A percentile compares a stretch with the other conserved stretches of the same genome.
These are phyloP conservation scores for Tenrec ecaudatus DNA, from an alignment of 2,113 vertebrate genomes.

Conservation along the genomic window DNA sequence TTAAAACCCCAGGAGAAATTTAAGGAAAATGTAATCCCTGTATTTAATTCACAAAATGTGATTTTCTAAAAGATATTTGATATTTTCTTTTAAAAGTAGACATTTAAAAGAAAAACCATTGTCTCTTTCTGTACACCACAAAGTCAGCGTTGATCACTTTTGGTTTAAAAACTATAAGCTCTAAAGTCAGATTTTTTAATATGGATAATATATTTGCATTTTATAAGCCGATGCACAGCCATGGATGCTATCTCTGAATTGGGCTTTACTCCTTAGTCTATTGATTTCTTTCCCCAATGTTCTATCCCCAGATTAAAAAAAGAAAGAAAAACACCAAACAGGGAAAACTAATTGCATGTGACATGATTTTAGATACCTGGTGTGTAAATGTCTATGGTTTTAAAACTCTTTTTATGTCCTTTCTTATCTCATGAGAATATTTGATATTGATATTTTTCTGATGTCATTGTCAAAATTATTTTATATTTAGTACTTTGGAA, in stretches of 20 bases:
- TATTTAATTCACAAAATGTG: slow-evolving; percentile 48
- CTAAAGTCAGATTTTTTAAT: slow-evolving; percentile 4
- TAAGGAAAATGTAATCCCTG: slow-evolving; percentile 15
- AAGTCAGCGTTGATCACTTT: slow-evolving; percentile 4
- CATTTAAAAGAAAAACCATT: neutral
- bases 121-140: slow-evolving; percentile 20
- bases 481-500: slow-evolving; percentile 17
- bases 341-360: neutral
- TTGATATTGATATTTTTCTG: neutral
- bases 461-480: neutral
- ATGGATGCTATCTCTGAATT: slow-evolving; percentile 21
- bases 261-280: neutral
- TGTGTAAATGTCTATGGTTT: neutral
- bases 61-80: slow-evolving; percentile 44
- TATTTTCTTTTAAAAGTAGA: slow-evolving; percentile 33
- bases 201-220: neutral
- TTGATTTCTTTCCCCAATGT: neutral
- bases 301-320: neutral
- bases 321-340: neutral
- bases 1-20: slow-evolving; percentile 26
- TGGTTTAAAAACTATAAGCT: neutral
- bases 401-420: neutral
- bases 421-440: neutral
- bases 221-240: neutral
- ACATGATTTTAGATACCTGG: neutral